Base-by-base conservation (phyloP, 1,140 invertebrate genomes). In the Marisa cornuarietis region DNA sequence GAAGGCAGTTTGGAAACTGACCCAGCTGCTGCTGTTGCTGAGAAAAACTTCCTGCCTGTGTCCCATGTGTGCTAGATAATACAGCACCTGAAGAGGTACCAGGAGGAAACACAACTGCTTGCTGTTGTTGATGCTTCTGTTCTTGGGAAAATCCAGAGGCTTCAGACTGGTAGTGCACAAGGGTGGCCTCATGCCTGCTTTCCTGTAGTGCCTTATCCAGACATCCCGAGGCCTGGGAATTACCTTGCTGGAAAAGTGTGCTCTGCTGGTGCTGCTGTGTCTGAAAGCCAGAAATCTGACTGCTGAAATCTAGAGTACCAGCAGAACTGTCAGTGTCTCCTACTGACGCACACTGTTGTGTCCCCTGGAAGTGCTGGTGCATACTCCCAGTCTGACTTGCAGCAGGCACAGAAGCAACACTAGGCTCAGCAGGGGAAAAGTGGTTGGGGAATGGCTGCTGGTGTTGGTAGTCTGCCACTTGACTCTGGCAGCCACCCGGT, bases 371-470 rank as follows among this genome's bases (percentile, higher is more conserved):
- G 6, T 42, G 31, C 31, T 42, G 54, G 1, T 58, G 54, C 0
- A 58, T 18, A 58, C 16, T 58, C 1, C 54, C 54, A 6, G 54
- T 18, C 31, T 42, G 31, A 18, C 54, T 58, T 9, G 8, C 54
- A 58, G 54, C 54, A 58, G 54, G 54, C 54, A 58, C 54, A 14
- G 54, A 58, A 9, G 16, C 54, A 58, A 58, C 54, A 58, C 54
- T 58, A 1, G 54, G 54, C 9, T 11, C 54, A 58, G 54, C 54
- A 58, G 54, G 54, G 11, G 54, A 58, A 26, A 54, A 76, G 8
- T 76, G 58, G 51, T 18, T 65, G 18, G 31, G 74, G 51, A 76
- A 76, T 24, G 74, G 22, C 65, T 77, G 75, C 24, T 68, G 76
- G 14, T 77, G 31, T 20, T 54, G 65, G 52, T n/a, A 24, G 63